Evolutionary conservation across 2,113 vertebrate genomes (phyloP), one percentile per base, ranked within the genome.

Genomic region (Phalacrocorax pelagicus): DNA sequence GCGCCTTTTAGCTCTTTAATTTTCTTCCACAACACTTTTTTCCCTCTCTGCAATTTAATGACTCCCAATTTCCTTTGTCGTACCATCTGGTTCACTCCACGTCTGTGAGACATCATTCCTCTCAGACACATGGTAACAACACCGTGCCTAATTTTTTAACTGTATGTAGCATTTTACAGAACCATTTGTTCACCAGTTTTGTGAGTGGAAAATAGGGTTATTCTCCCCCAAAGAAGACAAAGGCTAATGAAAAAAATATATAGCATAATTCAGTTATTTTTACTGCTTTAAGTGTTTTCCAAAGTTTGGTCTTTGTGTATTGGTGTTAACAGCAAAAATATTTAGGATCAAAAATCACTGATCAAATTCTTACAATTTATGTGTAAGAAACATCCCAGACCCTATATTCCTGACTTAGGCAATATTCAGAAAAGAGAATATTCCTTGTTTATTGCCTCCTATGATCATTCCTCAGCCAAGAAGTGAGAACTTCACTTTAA

Each of bases 41-140:
- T 78, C 72, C 54, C 27, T 95, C 85, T 92, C 82, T 92, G 59
- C 55, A 86, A 57, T 92, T 95, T 96, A 96, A 94, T 72, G 94
- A 86, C 69, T 94, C 88, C 47, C 72, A 74, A n/a, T 86, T 93
- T 94, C 80, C 80, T 96, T 92, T 94, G 75, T 94, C 34, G 2
- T 65, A 81, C 86, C 91, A 96, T 93, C 92, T 96, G 95, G n/a
- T 79, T 93, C 51, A 6, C 29, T 93, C 59, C 18, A 8, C n/a
- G 23, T 62, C 86, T 86, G 42, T 70, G 85, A 93, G 87, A 77
- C 38, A 69, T 79, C 70, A 29, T 88, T 94, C 26, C 57, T 86
- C 93, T 88, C 86, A 95, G 69, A 83, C n/a, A 81, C 75, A 57
- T 70, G 23, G 57, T 52, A 94, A 69, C 44, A 78, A 26, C 55